Evolutionary conservation across 2,888 invertebrate species (phyloP), one percentile per base, ranked within the genome.

Genomic region (Margaritifera margaritifera): DNA sequence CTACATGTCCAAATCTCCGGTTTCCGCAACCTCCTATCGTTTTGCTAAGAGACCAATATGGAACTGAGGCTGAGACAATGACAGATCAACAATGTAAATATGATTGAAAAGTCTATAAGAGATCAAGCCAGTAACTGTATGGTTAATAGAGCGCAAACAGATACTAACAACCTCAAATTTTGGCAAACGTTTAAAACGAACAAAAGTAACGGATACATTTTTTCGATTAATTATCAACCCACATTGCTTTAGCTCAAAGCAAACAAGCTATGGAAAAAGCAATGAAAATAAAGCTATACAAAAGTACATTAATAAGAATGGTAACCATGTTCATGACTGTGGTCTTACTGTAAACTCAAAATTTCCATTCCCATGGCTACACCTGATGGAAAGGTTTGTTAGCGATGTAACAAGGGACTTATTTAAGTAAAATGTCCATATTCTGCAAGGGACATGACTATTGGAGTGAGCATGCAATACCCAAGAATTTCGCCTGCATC

Each of bases 401-500:
- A 71, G 18, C 61, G 65, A 56, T 60, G 50, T 25, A 60, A 19
- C n/a, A 64, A 61, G 27, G 72, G 66, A 25, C 61, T 75, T 22
- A 22, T 76, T 4, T 73, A 76, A 65, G 69, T 73, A 2, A 74
- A 76, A 42, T 76, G 76, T 65, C 66, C 67, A 8, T 69, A 74
- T 50, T 68, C 73, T 42, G 64, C 57, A 27, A 54, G 71, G 24
- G 61, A 76, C 42, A 55, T 68, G n/a, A n/a, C n/a, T n/a, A n/a
- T n/a, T n/a, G n/a, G n/a, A n/a, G n/a, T n/a, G n/a, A n/a, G n/a
- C n/a, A n/a, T n/a, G n/a, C n/a, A n/a, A n/a, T n/a, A n/a, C n/a
- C n/a, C n/a, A n/a, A n/a, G n/a, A n/a, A n/a, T n/a, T n/a, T n/a
- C n/a, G n/a, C n/a, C n/a, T n/a, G n/a, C n/a, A n/a, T n/a, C n/a